phyloP scores from a whole-genome alignment of 2,113 vertebrate species.

The Acanthisitta chloris region DNA sequence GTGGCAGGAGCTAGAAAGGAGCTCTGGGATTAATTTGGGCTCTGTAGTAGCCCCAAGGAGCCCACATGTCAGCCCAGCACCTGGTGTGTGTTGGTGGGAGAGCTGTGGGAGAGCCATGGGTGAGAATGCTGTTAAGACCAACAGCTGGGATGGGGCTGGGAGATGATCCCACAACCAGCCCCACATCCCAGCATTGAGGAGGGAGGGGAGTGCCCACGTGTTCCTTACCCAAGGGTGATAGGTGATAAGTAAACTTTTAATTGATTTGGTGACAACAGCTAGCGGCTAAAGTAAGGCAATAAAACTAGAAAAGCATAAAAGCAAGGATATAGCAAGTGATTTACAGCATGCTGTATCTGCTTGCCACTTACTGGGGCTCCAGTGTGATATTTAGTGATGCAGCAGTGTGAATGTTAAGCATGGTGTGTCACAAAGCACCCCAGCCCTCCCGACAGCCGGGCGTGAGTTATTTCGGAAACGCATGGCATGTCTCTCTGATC shows the following conservation, averaged over 20 bases:
- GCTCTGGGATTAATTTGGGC: not conserved
- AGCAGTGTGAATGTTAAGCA: slow-evolving; percentile 23
- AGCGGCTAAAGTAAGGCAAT: not conserved
- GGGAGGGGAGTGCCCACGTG: not conserved
- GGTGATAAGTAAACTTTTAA: not conserved
- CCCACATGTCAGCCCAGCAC: not conserved
- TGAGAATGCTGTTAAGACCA: not conserved
- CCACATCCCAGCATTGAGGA: not conserved
- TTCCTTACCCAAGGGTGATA: not conserved
- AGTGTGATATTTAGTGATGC: not conserved
- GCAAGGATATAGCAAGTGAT: not conserved
- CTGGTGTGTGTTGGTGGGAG: fast-evolving
- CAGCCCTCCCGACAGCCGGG: not conserved
- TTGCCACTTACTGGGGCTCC: slow-evolving; percentile 10
- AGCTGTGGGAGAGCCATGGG: not conserved
- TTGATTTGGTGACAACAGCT: not conserved
- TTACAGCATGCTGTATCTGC: not conserved
- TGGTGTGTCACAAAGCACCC: not conserved
- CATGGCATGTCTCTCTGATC: slow-evolving; percentile 16
- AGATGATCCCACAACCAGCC: not conserved
- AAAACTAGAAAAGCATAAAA: slow-evolving; percentile 39
- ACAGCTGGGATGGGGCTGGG: not conserved
- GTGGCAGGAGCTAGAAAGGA: not conserved
- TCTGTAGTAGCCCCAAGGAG: not conserved
- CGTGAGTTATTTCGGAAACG: slow-evolving; percentile 54